Evolutionary conservation across 2,888 invertebrate genomes (phyloP), one percentile per base, ranked within the genome.

Genomic region (Plutella xylostella): DNA sequence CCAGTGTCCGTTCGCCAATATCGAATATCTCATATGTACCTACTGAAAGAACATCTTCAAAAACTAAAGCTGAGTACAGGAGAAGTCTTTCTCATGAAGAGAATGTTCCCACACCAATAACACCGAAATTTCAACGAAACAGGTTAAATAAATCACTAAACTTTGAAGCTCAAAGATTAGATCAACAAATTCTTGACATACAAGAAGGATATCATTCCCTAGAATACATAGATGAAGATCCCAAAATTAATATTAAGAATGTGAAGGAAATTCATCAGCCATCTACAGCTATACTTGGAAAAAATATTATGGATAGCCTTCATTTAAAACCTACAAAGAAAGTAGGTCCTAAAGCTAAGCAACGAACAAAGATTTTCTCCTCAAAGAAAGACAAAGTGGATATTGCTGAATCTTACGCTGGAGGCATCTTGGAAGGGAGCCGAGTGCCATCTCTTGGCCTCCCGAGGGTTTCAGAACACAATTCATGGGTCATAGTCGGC

Each of bases 241-340:
- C 55, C 45, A 22, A 19, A n/a, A 19, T 70, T 47, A 56, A 58
- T 40, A 56, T 51, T 17, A 48, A 63, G 22, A 55, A 57, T 21
- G 61, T 58, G 31, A 65, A 56, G 9, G 72, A 71, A 57, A 52
- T 78, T 12, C 79, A 80, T 52, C 75, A 77, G 52, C 80, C 80
- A 2, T 55, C 71, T 11, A 79, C 80, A 59, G 80, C 80, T 15
- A 61, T 84, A 46, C 58, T 82, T 17, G 79, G 77, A 4, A 82
- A 83, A 56, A 85, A 84, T 50, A 78, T 85, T 12, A 80, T 75
- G 71, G 85, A 85, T 43, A 85, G 84, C 53, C 66, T 85, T 9
- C 69, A 85, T 48, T 60, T 84, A 45, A 84, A 83, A 57, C 80
- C 83, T 2, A 68, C 68, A 14, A 84, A 85, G 53, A 84, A 84